Evolutionary conservation across 2,797 vertebrate species (phyloP), one percentile per base, ranked within the genome.

Genomic region (Neostethus bicornis): DNA sequence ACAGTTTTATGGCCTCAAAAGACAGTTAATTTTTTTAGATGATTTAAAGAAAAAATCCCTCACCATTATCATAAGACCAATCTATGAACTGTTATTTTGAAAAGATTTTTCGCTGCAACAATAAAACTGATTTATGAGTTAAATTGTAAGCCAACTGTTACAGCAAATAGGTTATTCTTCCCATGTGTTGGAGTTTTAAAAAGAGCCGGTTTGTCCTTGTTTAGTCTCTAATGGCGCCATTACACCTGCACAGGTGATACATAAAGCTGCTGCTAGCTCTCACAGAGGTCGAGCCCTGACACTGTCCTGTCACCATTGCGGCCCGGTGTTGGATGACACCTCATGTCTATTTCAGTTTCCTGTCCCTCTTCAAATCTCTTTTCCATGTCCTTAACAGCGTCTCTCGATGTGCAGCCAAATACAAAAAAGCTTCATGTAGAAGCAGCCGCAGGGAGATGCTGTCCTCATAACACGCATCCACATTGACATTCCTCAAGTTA

Each of bases 401-500:
- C 55, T 70, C 51, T 46, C 31, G 46, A 23, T 51, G 42, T 51
- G 39, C 47, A 45, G 34, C 51, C 10, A 60, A 23, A 75, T 46
- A 56, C 14, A 41, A 51, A 59, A n/a, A 53, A 19, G 26, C 51
- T 14, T 42, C 39, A 65, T 11, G 12, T 58, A 61, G 59, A 57
- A 61, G 59, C 25, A 61, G 59, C 46, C 63, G 13, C 31, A 55
- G 66, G 61, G 75, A 46, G 61, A 61, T 61, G 55, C 65, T 76
- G 62, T 63, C 64, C 73, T 46, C 23, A 43, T 60, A 74, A 69
- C 58, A 64, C n/a, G 1, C 26, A 42, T 72, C 54, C 32, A 9
- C 70, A 46, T 65, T 71, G 60, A 58, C 73, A 70, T 81, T 81
- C 61, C 73, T 67, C 56, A 61, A 57, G 69, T 80, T 76, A 80